Conservation (phyloP, 2,797 vertebrate species). For the Coregonus sp. region DNA sequence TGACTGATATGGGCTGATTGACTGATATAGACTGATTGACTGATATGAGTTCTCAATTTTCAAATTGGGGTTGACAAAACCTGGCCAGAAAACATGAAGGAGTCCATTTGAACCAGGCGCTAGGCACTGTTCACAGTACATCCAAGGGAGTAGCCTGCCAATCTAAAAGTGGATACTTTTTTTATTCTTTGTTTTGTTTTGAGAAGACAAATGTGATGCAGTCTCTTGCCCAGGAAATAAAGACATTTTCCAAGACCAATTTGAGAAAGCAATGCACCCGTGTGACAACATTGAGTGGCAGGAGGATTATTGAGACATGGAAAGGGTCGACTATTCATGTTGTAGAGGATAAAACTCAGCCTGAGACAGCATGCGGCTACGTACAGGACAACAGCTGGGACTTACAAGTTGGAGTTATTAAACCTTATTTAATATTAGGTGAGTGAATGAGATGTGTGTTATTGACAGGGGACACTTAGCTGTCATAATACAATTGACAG, state of each 20-base stretch:
- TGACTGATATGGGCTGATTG: too few relatives aligned
- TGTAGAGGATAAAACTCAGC: conserved; percentile 77
- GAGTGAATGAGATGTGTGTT: conserved; percentile 55
- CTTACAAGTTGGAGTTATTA: conserved; percentile 84
- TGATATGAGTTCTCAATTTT: conserved; percentile 42
- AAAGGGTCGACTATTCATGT: conserved; percentile 84
- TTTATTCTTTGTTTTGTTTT: not conserved
- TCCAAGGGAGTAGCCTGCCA: not conserved
- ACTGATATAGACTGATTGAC: conserved; percentile 12
- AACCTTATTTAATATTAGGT: conserved; percentile 89
- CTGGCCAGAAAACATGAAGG: not conserved
- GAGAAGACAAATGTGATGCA: conserved; percentile 78
- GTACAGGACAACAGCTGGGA: conserved; percentile 86
- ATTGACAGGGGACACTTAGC: not conserved
- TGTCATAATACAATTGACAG: not conserved
- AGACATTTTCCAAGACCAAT: conserved; percentile 84
- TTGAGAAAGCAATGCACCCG: conserved; percentile 90
- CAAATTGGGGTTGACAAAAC: conserved; percentile 29
- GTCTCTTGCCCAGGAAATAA: conserved; percentile 88
- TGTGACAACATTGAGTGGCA: conserved; percentile 88
- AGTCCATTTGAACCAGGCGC: not conserved
- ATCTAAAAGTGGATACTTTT: not conserved
- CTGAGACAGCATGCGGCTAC: conserved; percentile 67
- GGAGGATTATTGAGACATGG: conserved; percentile 89
- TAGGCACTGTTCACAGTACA: not conserved